Conservation (phyloP, 2,888 invertebrate genomes). For the Drosophila mulleri region DNA sequence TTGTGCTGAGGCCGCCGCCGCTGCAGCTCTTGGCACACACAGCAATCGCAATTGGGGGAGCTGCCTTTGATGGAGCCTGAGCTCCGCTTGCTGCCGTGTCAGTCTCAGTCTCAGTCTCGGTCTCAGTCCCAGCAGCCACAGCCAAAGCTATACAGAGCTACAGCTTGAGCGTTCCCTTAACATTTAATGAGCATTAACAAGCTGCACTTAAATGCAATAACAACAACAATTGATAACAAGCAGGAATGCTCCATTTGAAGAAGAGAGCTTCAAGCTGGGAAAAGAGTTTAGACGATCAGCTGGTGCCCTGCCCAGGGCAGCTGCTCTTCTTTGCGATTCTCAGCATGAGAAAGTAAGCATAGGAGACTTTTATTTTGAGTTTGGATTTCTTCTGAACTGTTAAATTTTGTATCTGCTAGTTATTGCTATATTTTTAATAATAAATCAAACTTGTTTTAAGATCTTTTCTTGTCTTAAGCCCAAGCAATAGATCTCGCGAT, state of each 20-base stretch:
- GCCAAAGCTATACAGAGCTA: neutral
- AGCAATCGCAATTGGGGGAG: constrained; percentile 52
- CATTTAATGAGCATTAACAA: constrained; percentile 82
- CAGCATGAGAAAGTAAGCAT: neutral
- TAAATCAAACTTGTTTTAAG: too few relatives aligned
- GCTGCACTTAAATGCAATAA: constrained; percentile 81
- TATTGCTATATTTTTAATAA: too few relatives aligned
- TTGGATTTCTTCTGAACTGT: too few relatives aligned
- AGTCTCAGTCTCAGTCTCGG: constrained; percentile 10
- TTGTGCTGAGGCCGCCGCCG: constrained; percentile 25
- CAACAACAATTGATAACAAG: constrained; percentile 81
- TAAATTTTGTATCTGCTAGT: too few relatives aligned
- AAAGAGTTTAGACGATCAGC: constrained; percentile 37
- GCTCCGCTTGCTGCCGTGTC: constrained; percentile 37
- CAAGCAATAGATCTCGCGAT: too few relatives aligned
- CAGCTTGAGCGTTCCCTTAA: constrained; percentile 66
- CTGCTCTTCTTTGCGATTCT: constrained; percentile 27
- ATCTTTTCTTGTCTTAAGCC: too few relatives aligned
- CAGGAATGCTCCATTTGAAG: constrained; percentile 67
- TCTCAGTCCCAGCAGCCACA: neutral
- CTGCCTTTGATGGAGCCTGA: constrained; percentile 37
- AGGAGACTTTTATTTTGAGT: too few relatives aligned
- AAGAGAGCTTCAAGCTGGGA: constrained; percentile 29
- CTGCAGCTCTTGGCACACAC: constrained; percentile 24
- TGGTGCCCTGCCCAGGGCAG: constrained; percentile 28